phyloP scores from a whole-genome alignment of 2,888 invertebrate species.

The Alviniconcha strummeri region DNA sequence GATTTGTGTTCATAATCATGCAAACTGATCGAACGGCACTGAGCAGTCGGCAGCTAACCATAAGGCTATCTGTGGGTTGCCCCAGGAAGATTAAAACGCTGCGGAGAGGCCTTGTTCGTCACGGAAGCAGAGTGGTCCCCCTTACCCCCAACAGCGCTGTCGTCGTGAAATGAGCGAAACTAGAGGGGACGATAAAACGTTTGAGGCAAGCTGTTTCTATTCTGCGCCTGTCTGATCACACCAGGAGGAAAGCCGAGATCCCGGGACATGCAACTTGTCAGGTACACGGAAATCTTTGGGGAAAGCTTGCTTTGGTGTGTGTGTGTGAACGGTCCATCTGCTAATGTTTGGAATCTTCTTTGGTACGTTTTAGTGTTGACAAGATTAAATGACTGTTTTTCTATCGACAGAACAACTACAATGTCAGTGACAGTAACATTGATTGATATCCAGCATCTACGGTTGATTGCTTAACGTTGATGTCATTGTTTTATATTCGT shows the following conservation, averaged over 20 bases:
- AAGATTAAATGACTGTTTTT: too few relatives aligned
- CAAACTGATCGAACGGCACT: too few relatives aligned
- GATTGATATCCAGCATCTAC: neutral
- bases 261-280: conserved; percentile 15
- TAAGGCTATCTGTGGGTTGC: too few relatives aligned
- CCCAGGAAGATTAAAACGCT: too few relatives aligned
- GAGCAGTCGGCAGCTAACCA: too few relatives aligned
- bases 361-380: neutral
- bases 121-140: conserved; percentile 19
- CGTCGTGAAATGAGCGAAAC: conserved; percentile 16
- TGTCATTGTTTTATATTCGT: too few relatives aligned
- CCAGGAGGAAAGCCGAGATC: neutral
- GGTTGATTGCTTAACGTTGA: neutral
- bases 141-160: conserved; percentile 20
- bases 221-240: too few relatives aligned
- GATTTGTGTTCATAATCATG: too few relatives aligned
- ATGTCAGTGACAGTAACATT: neutral
- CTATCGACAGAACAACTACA: neutral
- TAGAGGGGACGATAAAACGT: conserved; percentile 4
- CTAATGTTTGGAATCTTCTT: neutral
- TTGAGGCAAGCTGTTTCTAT: neutral
- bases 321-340: conserved; percentile 12
- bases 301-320: neutral
- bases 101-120: too few relatives aligned
- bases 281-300: neutral